Evolutionary conservation across 2,113 vertebrate species (phyloP).

Genomic region (Notechis scutatus): DNA sequence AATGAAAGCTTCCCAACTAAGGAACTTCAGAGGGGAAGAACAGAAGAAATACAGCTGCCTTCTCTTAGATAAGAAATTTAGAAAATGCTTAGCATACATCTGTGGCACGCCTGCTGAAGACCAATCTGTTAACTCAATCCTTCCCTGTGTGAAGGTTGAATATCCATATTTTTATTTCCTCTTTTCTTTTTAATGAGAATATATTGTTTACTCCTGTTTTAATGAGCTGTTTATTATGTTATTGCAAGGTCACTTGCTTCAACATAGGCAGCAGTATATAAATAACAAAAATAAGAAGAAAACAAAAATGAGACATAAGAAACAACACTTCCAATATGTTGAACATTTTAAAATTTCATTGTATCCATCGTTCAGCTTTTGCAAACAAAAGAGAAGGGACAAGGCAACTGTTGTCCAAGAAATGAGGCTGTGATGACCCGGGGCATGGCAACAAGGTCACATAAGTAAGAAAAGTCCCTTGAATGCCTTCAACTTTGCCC

Average conservation of each 20-base stretch:
- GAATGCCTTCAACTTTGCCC: too few species aligned
- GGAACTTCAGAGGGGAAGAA: neutral
- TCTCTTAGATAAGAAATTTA: neutral
- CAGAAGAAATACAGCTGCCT: neutral
- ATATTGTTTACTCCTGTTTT: neutral
- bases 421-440: neutral
- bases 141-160: neutral
- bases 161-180: neutral
- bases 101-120: neutral
- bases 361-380: neutral
- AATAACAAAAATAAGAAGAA: neutral
- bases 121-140: neutral
- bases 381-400: neutral
- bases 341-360: neutral
- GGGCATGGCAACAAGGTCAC: too few species aligned
- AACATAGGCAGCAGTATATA: neutral
- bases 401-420: neutral
- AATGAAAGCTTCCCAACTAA: neutral
- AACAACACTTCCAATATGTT: neutral
- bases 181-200: neutral
- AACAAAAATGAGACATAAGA: neutral
- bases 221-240: neutral
- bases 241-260: neutral
- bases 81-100: neutral
- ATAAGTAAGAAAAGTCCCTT: too few species aligned